A percentile compares a stretch with the other conserved stretches of the same genome.
phyloP scores from a whole-genome alignment of 2,113 vertebrate genomes.

The Ptilorrhoa leucosticta region DNA sequence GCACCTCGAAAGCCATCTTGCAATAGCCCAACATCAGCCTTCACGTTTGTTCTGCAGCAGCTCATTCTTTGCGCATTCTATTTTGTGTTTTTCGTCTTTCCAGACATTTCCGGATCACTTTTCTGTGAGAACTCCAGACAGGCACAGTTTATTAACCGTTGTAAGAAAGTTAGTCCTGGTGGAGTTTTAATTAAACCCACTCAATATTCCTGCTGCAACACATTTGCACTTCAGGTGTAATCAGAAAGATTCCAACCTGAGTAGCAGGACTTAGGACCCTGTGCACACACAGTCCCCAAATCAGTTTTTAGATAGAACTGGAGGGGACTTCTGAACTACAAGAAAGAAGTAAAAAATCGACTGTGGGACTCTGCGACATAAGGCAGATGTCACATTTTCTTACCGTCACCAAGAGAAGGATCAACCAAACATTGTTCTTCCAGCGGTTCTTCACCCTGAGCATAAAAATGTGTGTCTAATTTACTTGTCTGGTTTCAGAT shows the following conservation, averaged over 20 bases:
- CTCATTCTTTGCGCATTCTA: accelerated
- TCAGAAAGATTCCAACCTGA: not conserved
- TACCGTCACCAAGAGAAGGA: not conserved
- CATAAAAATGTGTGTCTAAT: not conserved
- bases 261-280: not conserved
- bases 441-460: not conserved
- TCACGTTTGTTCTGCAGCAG: not conserved
- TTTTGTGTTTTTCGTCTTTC: not conserved
- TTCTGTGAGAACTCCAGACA: not conserved
- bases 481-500: not conserved
- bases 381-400: not conserved
- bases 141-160: not conserved
- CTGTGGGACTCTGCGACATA: not conserved
- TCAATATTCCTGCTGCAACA: not conserved
- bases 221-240: not conserved
- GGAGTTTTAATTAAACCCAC: not conserved
- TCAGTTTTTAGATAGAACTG: not conserved
- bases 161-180: not conserved
- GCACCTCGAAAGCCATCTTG: not conserved
- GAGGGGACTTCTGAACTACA: not conserved
- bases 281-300: accelerated
- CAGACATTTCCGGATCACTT: not conserved
- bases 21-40: not conserved
- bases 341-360: not conserved
- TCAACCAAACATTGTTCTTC: not conserved